Conservation (phyloP, 2,797 vertebrate species). For the Syngnathus rostellatus region DNA sequence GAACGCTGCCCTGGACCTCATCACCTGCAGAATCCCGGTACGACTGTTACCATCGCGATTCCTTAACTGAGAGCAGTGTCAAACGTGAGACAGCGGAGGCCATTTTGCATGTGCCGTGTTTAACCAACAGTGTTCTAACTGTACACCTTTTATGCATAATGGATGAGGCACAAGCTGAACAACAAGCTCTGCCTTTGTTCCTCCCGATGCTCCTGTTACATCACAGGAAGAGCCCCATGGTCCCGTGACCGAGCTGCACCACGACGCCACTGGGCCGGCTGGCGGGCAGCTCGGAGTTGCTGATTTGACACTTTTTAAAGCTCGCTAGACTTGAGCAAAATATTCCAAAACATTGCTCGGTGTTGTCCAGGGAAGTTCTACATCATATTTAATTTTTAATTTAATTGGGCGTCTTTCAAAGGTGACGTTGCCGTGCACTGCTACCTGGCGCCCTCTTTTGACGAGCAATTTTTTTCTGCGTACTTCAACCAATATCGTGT, state of each 20-base stretch:
- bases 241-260: constrained; percentile 46
- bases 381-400: background rate
- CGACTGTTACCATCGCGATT: constrained; percentile 15
- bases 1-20: background rate
- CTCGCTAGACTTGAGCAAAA: background rate
- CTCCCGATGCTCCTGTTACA: constrained; percentile 67
- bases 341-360: background rate
- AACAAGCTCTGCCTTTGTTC: constrained; percentile 68
- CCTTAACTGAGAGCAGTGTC: constrained; percentile 24
- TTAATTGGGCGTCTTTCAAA: too few species aligned
- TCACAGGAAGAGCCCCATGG: constrained; percentile 55
- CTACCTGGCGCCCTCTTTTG: background rate
- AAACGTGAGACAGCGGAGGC: constrained; percentile 42
- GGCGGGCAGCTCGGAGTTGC: constrained; percentile 39
- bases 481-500: too few species aligned
- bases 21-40: constrained; percentile 16
- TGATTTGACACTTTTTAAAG: constrained; percentile 19
- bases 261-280: constrained; percentile 18
- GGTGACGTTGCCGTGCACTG: too few species aligned
- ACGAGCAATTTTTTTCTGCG: background rate
- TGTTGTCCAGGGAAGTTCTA: background rate
- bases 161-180: constrained; percentile 69
- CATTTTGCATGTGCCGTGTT: constrained; percentile 70
- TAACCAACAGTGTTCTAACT: constrained; percentile 65
- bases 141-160: constrained; percentile 74